Conservation (phyloP, 2,113 vertebrate species). For the Pseudorasbora parva region DNA sequence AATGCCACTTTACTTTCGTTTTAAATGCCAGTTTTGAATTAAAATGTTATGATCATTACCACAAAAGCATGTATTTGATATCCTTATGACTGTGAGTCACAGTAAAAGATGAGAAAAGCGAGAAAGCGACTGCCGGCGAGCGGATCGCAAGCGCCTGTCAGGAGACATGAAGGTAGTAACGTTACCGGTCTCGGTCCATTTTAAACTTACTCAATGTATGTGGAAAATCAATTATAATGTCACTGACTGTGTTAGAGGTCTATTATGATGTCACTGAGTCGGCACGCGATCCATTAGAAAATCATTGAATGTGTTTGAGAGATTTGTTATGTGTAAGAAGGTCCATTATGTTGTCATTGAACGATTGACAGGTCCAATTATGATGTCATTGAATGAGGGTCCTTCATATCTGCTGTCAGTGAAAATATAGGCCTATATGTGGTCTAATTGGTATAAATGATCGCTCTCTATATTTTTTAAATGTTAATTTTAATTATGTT, state of each 20-base stretch:
- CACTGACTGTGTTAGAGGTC: not conserved
- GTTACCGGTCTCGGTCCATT: not conserved
- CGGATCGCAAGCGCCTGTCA: slow-evolving; percentile 52
- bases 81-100: not conserved
- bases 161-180: slow-evolving; percentile 65
- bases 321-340: not conserved
- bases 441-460: too few species aligned
- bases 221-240: not conserved
- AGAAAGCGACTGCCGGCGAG: slow-evolving; percentile 65
- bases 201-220: not conserved
- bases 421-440: too few species aligned
- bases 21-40: not conserved
- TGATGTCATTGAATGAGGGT: not conserved
- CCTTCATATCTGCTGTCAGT: not conserved
- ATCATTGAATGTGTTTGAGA: not conserved
- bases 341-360: not conserved
- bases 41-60: not conserved
- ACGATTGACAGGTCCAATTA: not conserved
- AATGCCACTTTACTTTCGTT: not conserved
- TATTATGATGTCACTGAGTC: not conserved
- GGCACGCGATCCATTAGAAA: not conserved
- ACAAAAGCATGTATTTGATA: not conserved
- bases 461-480: too few species aligned
- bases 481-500: too few species aligned
- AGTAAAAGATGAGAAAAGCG: slow-evolving; percentile 69